A percentile compares a stretch with the other conserved stretches of the same genome.
phyloP scores from a whole-genome alignment of 2,888 invertebrate species.

The Tineola bisselliella region DNA sequence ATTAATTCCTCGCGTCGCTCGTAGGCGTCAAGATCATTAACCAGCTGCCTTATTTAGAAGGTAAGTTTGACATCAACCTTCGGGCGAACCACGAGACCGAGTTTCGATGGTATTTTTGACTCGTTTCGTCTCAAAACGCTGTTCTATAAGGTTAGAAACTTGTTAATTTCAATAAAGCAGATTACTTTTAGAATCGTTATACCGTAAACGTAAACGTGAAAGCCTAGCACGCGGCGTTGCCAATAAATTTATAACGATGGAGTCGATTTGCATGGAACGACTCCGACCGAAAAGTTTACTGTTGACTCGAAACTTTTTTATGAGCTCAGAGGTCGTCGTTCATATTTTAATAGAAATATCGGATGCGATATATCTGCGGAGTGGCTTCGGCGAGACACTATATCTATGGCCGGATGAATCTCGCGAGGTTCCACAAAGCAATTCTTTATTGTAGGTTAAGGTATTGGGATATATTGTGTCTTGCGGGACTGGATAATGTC shows the following conservation, averaged over 20 bases:
- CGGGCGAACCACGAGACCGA: conserved; percentile 20
- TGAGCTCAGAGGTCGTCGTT: conserved; percentile 18
- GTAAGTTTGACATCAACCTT: conserved; percentile 24
- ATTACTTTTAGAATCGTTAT: conserved; percentile 1
- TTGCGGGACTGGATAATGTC: conserved; percentile 10
- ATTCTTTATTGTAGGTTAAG: conserved; percentile 2
- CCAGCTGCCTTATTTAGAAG: conserved; percentile 27
- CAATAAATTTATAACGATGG: conserved; percentile 26
- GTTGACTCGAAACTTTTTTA: conserved; percentile 22
- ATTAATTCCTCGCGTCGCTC: conserved; percentile 24
- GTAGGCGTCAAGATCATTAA: conserved; percentile 21
- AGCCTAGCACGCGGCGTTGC: conserved; percentile 12
- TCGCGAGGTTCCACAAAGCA: conserved; percentile 10
- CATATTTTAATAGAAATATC: conserved; percentile 13
- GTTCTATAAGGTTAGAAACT: not conserved
- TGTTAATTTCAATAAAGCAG: conserved; percentile 9
- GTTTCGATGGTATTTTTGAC: conserved; percentile 1
- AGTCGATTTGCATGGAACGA: conserved; percentile 23
- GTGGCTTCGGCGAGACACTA: not conserved
- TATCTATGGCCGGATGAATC: conserved; percentile 10
- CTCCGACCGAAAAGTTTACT: conserved; percentile 18
- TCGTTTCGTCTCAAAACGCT: not conserved
- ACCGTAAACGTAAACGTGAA: conserved; percentile 4
- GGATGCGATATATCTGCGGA: conserved; percentile 15
- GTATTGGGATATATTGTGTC: not conserved